These are phyloP conservation scores for Sarcophaga variegata DNA, from an alignment of 2,888 invertebrate genomes.

Conservation along the genomic window DNA sequence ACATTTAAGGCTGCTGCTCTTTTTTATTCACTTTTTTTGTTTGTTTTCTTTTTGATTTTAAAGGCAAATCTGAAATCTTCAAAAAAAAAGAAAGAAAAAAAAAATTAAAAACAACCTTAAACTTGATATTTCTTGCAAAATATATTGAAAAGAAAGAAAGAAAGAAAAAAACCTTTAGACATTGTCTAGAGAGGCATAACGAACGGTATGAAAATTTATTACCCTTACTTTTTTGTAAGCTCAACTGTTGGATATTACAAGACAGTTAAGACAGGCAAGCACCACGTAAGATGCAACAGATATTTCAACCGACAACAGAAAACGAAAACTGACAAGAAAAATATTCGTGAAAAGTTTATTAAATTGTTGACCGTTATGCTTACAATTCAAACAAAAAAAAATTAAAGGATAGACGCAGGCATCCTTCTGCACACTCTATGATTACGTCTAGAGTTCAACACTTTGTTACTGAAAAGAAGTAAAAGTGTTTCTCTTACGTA, in stretches of 20 bases:
- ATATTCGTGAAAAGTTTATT: not conserved
- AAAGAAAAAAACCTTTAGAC: slow-evolving; percentile 24
- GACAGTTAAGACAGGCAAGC: not conserved
- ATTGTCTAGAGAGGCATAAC: slow-evolving; percentile 2
- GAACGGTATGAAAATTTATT: slow-evolving; percentile 46
- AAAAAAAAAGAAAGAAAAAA: too few species aligned
- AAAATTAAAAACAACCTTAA: slow-evolving; percentile 53
- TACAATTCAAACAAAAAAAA: not conserved
- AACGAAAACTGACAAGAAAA: not conserved
- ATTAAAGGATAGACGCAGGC: too few species aligned
- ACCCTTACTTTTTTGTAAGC: slow-evolving; percentile 9
- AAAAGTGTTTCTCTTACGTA: slow-evolving; percentile 3
- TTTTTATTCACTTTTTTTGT: too few species aligned
- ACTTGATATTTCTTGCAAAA: slow-evolving; percentile 61
- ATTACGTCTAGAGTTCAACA: slow-evolving; percentile 6
- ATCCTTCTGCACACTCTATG: slow-evolving; percentile 14
- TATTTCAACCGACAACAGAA: not conserved
- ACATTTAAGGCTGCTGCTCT: too few species aligned
- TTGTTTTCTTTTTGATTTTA: too few species aligned
- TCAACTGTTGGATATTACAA: not conserved
- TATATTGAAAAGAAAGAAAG: not conserved
- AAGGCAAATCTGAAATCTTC: too few species aligned
- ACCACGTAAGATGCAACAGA: not conserved
- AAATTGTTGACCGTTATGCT: not conserved
- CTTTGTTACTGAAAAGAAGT: not conserved